Evolutionary conservation across 2,888 invertebrate genomes (phyloP).

Genomic region (Drosophila koepferae): DNA sequence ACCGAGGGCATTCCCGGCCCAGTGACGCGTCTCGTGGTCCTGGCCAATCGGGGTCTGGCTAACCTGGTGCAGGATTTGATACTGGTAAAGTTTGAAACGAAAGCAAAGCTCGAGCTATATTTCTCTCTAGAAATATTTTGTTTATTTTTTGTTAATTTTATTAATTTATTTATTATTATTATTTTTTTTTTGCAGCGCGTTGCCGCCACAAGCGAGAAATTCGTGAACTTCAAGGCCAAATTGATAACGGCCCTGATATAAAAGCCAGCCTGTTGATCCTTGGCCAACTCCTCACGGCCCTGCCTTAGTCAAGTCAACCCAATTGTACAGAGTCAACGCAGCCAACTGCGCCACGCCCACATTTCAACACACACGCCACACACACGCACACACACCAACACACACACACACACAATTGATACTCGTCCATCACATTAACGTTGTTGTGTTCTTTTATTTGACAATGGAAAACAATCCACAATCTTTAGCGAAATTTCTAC

Average conservation of each 20-base stretch:
- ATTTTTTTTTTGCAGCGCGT: conserved; percentile 87
- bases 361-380: conserved; percentile 23
- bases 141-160: neutral
- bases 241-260: conserved; percentile 95
- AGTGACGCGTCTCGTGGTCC: conserved; percentile 93
- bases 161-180: neutral
- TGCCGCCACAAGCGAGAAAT: conserved; percentile 95
- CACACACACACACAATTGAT: conserved; percentile 13
- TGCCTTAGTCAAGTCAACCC: conserved; percentile 72
- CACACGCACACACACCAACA: neutral
- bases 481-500: conserved; percentile 63
- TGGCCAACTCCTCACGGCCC: conserved; percentile 46
- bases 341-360: conserved; percentile 36
- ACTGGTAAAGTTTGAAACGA: conserved; percentile 87
- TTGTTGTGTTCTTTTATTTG: conserved; percentile 46
- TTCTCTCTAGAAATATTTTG: neutral
- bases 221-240: conserved; percentile 97
- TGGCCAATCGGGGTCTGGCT: conserved; percentile 94
- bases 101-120: neutral
- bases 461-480: conserved; percentile 35
- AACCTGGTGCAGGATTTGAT: conserved; percentile 95
- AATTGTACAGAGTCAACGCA: conserved; percentile 72
- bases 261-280: conserved; percentile 79
- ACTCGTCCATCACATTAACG: conserved; percentile 30
- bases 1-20: conserved; percentile 95